These are phyloP conservation scores for Abrostola triplasia DNA, from an alignment of 2,888 invertebrate species.

Conservation along the genomic window DNA sequence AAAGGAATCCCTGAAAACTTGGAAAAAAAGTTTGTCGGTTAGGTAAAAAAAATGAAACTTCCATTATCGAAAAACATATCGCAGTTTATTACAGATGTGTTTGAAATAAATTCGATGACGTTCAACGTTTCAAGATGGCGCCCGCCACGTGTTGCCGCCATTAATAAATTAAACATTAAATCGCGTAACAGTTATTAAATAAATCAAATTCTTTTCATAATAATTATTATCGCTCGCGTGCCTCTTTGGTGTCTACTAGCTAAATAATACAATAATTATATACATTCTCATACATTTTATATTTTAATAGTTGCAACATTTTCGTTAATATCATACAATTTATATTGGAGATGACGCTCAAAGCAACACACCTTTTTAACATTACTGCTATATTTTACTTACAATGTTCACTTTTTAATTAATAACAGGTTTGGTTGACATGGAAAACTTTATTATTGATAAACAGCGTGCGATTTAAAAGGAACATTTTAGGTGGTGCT, in stretches of 20 bases:
- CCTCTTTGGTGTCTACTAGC: conserved; percentile 89
- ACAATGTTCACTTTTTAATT: no score
- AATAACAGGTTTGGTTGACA: no score
- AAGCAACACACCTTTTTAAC: not conserved
- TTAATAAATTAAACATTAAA: conserved; percentile 86
- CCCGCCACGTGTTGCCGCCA: conserved; percentile 59
- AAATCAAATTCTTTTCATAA: conserved; percentile 73
- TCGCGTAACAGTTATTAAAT: conserved; percentile 83
- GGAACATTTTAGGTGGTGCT: no score
- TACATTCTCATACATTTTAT: conserved; percentile 65
- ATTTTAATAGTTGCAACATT: conserved; percentile 55
- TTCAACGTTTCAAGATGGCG: conserved; percentile 61
- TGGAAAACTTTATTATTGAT: no score
- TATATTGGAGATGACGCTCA: conserved; percentile 8
- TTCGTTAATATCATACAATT: conserved; percentile 47
- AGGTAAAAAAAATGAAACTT: conserved; percentile 57
- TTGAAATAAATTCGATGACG: conserved; percentile 76
- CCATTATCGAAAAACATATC: conserved; percentile 70
- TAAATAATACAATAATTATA: conserved; percentile 68
- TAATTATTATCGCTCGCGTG: conserved; percentile 72
- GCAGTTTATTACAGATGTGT: conserved; percentile 77
- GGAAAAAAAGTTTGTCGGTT: not conserved
- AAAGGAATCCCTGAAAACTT: not conserved
- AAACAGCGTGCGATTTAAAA: no score
- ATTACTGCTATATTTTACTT: no score